Conservation (phyloP, 2,113 vertebrate genomes). For the Chrysemys picta region DNA sequence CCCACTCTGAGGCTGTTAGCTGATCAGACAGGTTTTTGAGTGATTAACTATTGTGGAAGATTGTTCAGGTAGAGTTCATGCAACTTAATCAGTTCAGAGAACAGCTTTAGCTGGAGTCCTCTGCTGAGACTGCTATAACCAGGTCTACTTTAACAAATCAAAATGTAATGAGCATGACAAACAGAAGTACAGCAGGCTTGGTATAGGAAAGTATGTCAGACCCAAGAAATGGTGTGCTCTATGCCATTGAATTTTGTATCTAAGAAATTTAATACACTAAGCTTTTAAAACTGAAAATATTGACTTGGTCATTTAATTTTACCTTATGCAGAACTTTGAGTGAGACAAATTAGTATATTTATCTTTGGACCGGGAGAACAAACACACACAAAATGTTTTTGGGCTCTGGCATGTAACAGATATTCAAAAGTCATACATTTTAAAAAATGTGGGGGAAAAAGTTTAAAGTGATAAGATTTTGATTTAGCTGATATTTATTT, state of each 20-base stretch:
- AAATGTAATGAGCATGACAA: neutral
- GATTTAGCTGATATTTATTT: neutral
- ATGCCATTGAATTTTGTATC: neutral
- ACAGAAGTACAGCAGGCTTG: neutral
- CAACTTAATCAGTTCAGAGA: neutral
- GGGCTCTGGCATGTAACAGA: neutral
- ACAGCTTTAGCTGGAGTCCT: neutral
- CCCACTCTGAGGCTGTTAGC: neutral
- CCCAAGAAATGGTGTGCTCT: neutral
- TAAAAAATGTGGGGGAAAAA: neutral
- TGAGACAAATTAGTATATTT: neutral
- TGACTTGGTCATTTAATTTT: neutral
- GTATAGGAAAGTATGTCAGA: slow-evolving; percentile 21
- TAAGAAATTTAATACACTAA: neutral
- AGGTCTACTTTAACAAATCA: neutral
- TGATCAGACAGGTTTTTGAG: neutral
- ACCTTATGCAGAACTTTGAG: neutral
- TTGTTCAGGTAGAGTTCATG: neutral
- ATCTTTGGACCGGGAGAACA: neutral
- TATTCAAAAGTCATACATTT: neutral
- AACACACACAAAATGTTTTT: neutral
- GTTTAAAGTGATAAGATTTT: neutral
- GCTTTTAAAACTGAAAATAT: slow-evolving; percentile 24
- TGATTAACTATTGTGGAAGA: neutral
- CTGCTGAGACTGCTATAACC: neutral